phyloP scores from a whole-genome alignment of 2,888 invertebrate species.

The Agrotis ipsilon region DNA sequence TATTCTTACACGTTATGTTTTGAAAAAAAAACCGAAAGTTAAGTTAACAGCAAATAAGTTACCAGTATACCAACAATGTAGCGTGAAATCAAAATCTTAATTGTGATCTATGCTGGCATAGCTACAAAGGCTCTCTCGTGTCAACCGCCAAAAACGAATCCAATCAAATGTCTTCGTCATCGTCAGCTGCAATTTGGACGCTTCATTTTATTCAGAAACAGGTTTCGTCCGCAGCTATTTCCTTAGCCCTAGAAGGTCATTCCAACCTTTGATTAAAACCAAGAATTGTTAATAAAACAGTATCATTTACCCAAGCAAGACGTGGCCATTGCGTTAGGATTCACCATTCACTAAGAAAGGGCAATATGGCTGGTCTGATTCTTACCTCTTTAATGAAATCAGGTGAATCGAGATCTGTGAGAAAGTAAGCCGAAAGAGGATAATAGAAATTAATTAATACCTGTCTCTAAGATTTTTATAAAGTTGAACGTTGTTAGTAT shows the following conservation, averaged over 20 bases:
- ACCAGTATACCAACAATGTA: no score
- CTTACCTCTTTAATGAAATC: constrained; percentile 24
- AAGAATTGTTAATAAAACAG: neutral
- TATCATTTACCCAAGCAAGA: constrained; percentile 3
- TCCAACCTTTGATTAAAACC: neutral
- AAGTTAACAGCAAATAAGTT: neutral
- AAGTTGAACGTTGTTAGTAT: neutral
- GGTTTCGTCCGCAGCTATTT: neutral
- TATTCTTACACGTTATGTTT: neutral
- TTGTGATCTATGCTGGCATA: neutral
- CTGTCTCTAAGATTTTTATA: no score
- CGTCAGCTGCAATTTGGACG: neutral
- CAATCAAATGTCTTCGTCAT: neutral
- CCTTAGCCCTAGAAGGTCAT: neutral
- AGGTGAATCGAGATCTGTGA: constrained; percentile 4
- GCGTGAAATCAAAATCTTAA: neutral
- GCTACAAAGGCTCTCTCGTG: neutral
- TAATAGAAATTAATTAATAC: neutral
- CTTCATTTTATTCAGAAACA: constrained; percentile 19
- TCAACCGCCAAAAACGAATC: neutral
- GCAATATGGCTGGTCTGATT: constrained; percentile 7
- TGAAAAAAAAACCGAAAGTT: neutral
- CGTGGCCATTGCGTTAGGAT: constrained; percentile 9
- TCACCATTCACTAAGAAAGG: constrained; percentile 20
- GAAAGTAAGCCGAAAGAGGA: constrained; percentile 4